Evolutionary conservation across 2,797 vertebrate species (phyloP), one percentile per base, ranked within the genome.

Genomic region (Trichosurus vulpecula): DNA sequence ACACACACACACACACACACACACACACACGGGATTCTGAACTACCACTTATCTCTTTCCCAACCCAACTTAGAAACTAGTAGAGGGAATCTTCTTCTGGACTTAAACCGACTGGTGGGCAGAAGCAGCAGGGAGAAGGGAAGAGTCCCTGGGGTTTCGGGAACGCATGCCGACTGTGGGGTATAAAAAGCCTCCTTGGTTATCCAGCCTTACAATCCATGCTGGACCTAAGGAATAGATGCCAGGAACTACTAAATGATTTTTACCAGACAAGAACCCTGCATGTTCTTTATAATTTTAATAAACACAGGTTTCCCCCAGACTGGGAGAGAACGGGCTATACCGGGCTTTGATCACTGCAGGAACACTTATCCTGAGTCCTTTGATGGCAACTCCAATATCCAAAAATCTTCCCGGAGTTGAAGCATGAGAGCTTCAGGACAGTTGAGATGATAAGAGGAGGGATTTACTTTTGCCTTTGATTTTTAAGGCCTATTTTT

Each of bases 271-370:
- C 53, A 74, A 27, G 31, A 89, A 41, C 1, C 11, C 25, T 12
- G 52, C 35, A 6, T 52, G 53, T 52, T 31, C 41, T 58, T 92
- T n/a, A 58, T 52, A 30, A 27, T 89, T 31, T 47, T 29, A 90
- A 29, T 29, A 41, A 66, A 53, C n/a, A 22, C 19, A 13, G 13
- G 12, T 35, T 14, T 5, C 19, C 52, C 91, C 54, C 14, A 1
- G 52, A 51, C n/a, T 19, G 6, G 9, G 2, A 53, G 47, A 30
- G 47, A 30, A 14, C 1, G 0, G 19, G 16, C 41, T n/a, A 52
- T 54, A 58, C 52, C 52, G 9, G 41, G 11, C 31, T 31, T 51
- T 22, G 19, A 92, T 35, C 29, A 16, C 4, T 10, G 53, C 35
- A 29, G 10, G 29, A 90, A 52, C 57, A 47, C 22, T 47, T 81